Evolutionary conservation across 53 echinoderm and acorn worm genomes (phyloP), one percentile per base, ranked within the genome.

Genomic region (Stichopus horrens): DNA sequence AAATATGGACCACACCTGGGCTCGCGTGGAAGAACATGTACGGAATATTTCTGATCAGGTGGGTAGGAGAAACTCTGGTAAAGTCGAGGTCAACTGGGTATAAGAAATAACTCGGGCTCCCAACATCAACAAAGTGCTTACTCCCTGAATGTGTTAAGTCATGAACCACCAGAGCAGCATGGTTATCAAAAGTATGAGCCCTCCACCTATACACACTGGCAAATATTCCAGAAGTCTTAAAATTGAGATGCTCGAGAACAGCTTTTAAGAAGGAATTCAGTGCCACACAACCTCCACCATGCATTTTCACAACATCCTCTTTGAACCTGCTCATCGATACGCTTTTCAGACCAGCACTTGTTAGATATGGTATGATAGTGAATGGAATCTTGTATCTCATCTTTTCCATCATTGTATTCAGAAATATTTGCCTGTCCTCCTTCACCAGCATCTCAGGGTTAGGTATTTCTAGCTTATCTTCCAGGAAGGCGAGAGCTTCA

Each of bases 121-220:
- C 79, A 54, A 79, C 79, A 14, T 79, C 79, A 79, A 79, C 54
- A 13, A 79, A n/a, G 79, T 79, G 79, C 18, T 55, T 16, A 20
- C 79, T 79, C 6, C 37, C 55, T 0, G 79, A 54, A 23, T 16
- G 14, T 11, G 79, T 79, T 16, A 79, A 0, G 54, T 79, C 54
- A n/a, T 71, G 71, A 18, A 71, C 71, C 19, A 71, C 18, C 7
- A 71, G 14, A n/a, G 81, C 81, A 10, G 53, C 21, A 16, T 81
- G 81, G 21, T 1, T 81, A 22, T 58, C 23, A 7, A 1, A 11
- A 9, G 56, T 10, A 23, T n/a, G 58, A 5, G 20, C 0, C 57
- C 23, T 56, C 57, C 81, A 56, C 14, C 81, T 57, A 58, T 81
- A 58, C 0, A 81, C 58, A 20, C 57, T 81, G 21, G 6, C 56